These are phyloP conservation scores for Thecocarcelia acutangulata DNA, from an alignment of 2,888 invertebrate species.

Conservation along the genomic window DNA sequence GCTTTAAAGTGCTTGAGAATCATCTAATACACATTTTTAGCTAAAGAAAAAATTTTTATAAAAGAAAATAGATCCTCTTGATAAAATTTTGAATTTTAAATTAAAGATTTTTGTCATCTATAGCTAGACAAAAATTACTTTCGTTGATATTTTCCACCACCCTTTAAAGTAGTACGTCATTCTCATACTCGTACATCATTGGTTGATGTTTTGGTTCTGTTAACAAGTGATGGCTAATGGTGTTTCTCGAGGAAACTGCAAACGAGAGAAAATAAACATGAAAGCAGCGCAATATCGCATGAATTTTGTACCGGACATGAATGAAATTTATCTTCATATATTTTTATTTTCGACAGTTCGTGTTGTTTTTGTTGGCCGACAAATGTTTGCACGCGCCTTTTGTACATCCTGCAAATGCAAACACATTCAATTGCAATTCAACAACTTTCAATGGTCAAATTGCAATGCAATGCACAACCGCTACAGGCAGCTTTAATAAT, in stretches of 20 bases:
- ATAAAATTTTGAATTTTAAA: too few species aligned
- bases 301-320: slow-evolving; percentile 36
- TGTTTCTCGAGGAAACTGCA: slow-evolving; percentile 23
- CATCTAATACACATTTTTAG: too few species aligned
- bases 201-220: slow-evolving; percentile 25
- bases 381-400: slow-evolving; percentile 8
- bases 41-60: too few species aligned
- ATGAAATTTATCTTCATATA: slow-evolving; percentile 46
- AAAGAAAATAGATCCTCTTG: too few species aligned
- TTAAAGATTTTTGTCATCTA: too few species aligned
- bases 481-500: slow-evolving; percentile 9
- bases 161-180: slow-evolving; percentile 18
- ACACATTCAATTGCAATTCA: not conserved
- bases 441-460: slow-evolving; percentile 15
- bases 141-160: not conserved
- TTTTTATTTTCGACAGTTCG: not conserved
- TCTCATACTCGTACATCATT: slow-evolving; percentile 22
- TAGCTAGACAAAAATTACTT: too few species aligned
- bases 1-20: too few species aligned
- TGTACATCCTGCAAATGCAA: not conserved
- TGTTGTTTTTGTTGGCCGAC: slow-evolving; percentile 10
- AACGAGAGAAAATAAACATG: slow-evolving; percentile 2
- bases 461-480: slow-evolving; percentile 16
- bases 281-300: slow-evolving; percentile 24
- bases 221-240: slow-evolving; percentile 46